Percentiles rank a stretch among this genome's conserved stretches.
Conservation (phyloP, 2,797 vertebrate genomes). For the Ambastaia sidthimunki region DNA sequence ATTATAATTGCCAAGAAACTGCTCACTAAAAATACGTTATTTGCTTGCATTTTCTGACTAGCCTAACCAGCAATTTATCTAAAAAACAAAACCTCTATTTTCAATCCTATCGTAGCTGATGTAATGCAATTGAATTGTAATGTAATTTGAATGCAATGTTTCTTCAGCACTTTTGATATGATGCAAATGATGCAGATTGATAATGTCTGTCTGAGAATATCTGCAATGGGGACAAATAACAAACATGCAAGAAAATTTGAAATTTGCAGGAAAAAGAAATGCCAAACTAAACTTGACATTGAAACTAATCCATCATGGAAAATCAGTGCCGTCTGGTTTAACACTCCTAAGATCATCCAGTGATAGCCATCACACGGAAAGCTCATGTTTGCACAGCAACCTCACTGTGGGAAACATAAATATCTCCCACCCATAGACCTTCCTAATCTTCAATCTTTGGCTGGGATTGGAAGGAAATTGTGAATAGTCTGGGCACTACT, state of each 20-base stretch:
- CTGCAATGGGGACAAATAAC: not conserved
- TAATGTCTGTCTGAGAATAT: not conserved
- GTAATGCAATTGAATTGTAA: not conserved
- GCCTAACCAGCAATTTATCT: not conserved
- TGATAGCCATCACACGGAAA: conserved; percentile 48
- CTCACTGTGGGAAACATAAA: conserved; percentile 61
- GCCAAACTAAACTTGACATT: conserved; percentile 61
- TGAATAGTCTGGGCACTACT: conserved; percentile 26
- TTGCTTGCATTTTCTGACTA: not conserved
- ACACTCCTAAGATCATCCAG: conserved; percentile 49
- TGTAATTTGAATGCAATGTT: not conserved
- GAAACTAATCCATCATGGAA: conserved; percentile 53
- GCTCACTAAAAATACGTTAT: not conserved
- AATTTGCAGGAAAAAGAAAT: conserved; percentile 35
- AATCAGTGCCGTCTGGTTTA: conserved; percentile 52
- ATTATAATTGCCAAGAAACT: not conserved
- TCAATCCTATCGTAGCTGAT: not conserved
- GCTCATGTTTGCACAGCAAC: conserved; percentile 46
- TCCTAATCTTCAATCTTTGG: conserved; percentile 54
- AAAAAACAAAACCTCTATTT: not conserved
- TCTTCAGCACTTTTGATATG: not conserved
- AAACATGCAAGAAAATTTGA: conserved; percentile 19
- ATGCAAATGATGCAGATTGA: not conserved
- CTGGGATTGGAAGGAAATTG: conserved; percentile 37
- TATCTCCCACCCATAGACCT: conserved; percentile 48